phyloP scores from a whole-genome alignment of 2,888 invertebrate species.

The Liodrosophila aerea region DNA sequence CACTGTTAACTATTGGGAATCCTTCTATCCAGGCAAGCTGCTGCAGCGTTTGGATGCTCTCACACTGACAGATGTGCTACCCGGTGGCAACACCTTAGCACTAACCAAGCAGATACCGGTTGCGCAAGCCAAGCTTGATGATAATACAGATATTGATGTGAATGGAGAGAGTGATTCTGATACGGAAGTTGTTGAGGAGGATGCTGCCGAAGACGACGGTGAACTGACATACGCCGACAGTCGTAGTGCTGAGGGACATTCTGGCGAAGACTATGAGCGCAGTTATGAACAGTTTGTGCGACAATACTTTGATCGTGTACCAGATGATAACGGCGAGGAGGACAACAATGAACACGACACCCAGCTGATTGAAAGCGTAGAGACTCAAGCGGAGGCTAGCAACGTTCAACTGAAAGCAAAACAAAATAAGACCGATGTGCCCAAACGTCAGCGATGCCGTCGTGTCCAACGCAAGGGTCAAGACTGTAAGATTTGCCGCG shows the following conservation, averaged over 20 bases:
- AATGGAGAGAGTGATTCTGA: neutral
- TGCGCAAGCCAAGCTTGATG: conserved; percentile 50
- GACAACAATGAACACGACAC: conserved; percentile 26
- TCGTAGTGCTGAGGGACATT: conserved; percentile 38
- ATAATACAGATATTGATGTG: conserved; percentile 6
- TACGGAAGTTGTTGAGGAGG: conserved; percentile 3
- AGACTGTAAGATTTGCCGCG: conserved; percentile 88
- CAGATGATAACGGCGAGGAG: conserved; percentile 29
- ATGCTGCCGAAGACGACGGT: conserved; percentile 29
- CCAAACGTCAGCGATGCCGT: conserved; percentile 83
- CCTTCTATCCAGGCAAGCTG: conserved; percentile 64
- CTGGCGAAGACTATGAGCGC: conserved; percentile 76
- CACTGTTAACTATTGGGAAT: conserved; percentile 66
- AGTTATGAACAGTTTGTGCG: conserved; percentile 80
- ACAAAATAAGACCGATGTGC: neutral
- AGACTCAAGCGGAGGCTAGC: conserved; percentile 28
- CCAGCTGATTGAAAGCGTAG: conserved; percentile 14
- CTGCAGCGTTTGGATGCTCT: conserved; percentile 61
- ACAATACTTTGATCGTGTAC: conserved; percentile 81
- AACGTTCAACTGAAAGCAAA: conserved; percentile 20
- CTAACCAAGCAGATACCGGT: neutral
- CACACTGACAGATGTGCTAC: conserved; percentile 19
- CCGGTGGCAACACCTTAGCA: neutral
- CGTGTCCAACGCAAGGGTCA: conserved; percentile 85
- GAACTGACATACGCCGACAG: conserved; percentile 28